A percentile compares a stretch with the other conserved stretches of the same genome.
phyloP scores from a whole-genome alignment of 2,113 vertebrate species.

The Excalfactoria chinensis region DNA sequence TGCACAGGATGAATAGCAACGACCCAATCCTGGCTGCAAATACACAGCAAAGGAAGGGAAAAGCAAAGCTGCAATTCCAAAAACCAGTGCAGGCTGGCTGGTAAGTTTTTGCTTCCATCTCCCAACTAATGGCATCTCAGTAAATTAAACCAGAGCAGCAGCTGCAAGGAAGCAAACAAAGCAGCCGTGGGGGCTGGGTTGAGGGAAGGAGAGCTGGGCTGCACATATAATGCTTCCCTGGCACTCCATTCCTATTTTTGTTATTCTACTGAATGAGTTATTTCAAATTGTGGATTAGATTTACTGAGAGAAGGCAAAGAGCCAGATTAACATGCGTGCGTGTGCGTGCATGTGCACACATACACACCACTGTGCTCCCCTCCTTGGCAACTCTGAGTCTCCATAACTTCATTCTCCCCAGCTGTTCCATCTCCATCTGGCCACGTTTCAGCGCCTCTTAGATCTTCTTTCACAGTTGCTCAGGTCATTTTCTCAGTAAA shows the following conservation, averaged over 20 bases:
- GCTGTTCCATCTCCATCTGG: background rate
- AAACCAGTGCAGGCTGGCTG: background rate
- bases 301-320: background rate
- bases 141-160: constrained; percentile 56
- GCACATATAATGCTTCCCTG: background rate
- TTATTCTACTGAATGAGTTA: constrained; percentile 57
- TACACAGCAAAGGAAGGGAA: background rate
- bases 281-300: constrained; percentile 55
- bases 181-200: background rate
- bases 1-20: background rate
- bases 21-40: background rate
- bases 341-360: rapidly evolving
- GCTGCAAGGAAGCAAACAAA: constrained; percentile 62
- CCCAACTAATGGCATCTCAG: constrained; percentile 8
- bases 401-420: background rate
- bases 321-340: background rate
- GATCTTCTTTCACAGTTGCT: background rate
- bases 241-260: constrained; percentile 27
- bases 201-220: background rate
- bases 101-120: constrained; percentile 39
- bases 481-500: background rate
- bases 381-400: background rate
- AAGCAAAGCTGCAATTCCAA: background rate
- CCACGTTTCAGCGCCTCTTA: background rate
- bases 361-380: background rate